These are phyloP conservation scores for Thecophora atra DNA, from an alignment of 2,888 invertebrate genomes.

Conservation along the genomic window DNA sequence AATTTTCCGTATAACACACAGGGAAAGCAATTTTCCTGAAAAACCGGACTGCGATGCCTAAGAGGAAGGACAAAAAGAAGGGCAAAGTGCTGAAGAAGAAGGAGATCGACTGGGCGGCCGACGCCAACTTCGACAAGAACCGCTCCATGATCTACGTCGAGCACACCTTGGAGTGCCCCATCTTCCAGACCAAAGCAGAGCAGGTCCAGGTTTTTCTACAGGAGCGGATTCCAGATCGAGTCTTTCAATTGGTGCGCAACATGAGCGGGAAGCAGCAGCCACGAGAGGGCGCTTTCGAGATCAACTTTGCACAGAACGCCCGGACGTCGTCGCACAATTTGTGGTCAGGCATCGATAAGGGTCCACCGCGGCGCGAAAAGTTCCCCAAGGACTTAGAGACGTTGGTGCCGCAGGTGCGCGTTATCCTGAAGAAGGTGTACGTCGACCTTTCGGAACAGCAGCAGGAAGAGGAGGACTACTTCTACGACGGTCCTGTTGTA, in stretches of 20 bases:
- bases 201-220: slow-evolving; percentile 53
- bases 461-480: slow-evolving; percentile 41
- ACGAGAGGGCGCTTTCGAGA: slow-evolving; percentile 59
- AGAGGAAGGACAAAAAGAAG: slow-evolving; percentile 38
- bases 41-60: slow-evolving; percentile 24
- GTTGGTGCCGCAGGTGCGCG: slow-evolving; percentile 54
- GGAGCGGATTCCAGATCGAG: slow-evolving; percentile 53
- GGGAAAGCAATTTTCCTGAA: no score
- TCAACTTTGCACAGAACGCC: slow-evolving; percentile 58
- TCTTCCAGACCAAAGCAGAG: slow-evolving; percentile 57
- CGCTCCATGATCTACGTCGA: slow-evolving; percentile 61
- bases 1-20: neutral
- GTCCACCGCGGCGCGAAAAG: slow-evolving; percentile 62
- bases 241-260: slow-evolving; percentile 57
- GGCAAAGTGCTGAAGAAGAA: slow-evolving; percentile 44
- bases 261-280: slow-evolving; percentile 52
- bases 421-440: slow-evolving; percentile 58
- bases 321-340: slow-evolving; percentile 53
- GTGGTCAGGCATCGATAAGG: slow-evolving; percentile 57
- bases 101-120: slow-evolving; percentile 57
- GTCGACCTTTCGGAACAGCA: slow-evolving; percentile 48
- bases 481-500: slow-evolving; percentile 37
- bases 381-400: slow-evolving; percentile 53
- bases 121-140: slow-evolving; percentile 54
- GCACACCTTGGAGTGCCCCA: slow-evolving; percentile 60